Evolutionary conservation across 1,140 invertebrate genomes (phyloP).

Genomic region (Luehdorfia chinensis): DNA sequence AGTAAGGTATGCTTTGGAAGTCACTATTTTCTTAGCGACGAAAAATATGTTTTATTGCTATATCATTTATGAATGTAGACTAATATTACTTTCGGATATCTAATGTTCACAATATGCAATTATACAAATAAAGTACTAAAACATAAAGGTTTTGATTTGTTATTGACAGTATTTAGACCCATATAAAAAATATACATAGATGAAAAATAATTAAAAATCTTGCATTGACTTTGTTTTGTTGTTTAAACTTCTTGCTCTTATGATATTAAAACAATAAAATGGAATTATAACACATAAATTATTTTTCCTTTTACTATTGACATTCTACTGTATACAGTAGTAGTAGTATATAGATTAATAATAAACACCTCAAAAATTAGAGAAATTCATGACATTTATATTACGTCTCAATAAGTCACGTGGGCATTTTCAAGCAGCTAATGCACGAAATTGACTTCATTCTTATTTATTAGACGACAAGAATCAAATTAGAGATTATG

Average conservation of each 20-base stretch:
- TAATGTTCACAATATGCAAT: slow-evolving; percentile 18
- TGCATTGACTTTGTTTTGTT: no score
- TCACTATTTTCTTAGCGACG: slow-evolving; percentile 10
- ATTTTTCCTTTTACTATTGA: no score
- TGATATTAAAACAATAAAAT: no score
- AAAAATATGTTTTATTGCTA: slow-evolving; percentile 28
- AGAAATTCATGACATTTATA: slow-evolving; percentile 10
- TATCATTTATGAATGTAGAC: slow-evolving; percentile 30
- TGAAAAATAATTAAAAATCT: no score
- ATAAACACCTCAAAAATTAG: no score
- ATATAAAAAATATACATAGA: no score
- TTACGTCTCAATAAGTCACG: slow-evolving; percentile 1
- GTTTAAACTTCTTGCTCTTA: no score
- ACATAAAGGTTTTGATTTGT: background rate
- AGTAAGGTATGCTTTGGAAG: background rate
- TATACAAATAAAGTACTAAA: slow-evolving; percentile 28
- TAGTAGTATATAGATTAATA: no score
- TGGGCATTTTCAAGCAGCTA: background rate
- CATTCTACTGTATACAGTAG: no score
- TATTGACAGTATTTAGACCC: no score
- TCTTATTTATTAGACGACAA: slow-evolving; percentile 14
- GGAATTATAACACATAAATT: no score
- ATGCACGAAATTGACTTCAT: background rate
- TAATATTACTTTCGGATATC: slow-evolving; percentile 23
- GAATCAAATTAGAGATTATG: slow-evolving; percentile 26